A percentile compares a stretch with the other conserved stretches of the same genome.
These are phyloP conservation scores for Merluccius polli DNA, from an alignment of 2,797 vertebrate genomes.

Conservation along the genomic window DNA sequence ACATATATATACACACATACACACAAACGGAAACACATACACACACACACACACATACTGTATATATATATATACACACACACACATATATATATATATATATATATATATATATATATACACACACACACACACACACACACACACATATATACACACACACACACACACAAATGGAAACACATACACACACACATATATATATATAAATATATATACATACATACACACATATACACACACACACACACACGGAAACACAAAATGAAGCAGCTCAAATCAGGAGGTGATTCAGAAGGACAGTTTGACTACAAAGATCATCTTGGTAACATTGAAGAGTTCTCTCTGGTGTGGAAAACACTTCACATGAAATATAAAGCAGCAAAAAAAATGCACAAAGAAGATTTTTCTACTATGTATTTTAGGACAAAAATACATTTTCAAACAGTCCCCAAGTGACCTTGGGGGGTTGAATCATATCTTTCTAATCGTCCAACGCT, in stretches of 20 bases:
- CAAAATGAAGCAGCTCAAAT: not conserved
- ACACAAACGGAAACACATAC: slow-evolving; percentile 11
- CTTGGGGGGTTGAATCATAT: not conserved
- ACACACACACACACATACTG: not conserved
- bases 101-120: no score
- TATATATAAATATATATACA: not conserved
- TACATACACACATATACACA: not conserved
- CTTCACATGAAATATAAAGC: not conserved
- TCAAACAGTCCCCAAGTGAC: not conserved
- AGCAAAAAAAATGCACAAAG: not conserved
- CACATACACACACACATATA: not conserved
- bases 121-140: no score
- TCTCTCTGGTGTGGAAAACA: not conserved
- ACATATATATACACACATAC: slow-evolving; percentile 4
- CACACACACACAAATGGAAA: not conserved
- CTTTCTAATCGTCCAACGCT: slow-evolving; percentile 20
- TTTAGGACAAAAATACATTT: not conserved
- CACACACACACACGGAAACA: slow-evolving; percentile 3
- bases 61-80: no score
- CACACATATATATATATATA: no score
- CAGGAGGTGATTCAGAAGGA: not conserved
- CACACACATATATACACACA: not conserved
- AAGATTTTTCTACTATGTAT: slow-evolving; percentile 3
- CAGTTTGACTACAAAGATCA: not conserved
- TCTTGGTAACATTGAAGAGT: not conserved